Conservation (phyloP, 35 echinoderm and acorn worm genomes). For the Apostichopus parvimensis region DNA sequence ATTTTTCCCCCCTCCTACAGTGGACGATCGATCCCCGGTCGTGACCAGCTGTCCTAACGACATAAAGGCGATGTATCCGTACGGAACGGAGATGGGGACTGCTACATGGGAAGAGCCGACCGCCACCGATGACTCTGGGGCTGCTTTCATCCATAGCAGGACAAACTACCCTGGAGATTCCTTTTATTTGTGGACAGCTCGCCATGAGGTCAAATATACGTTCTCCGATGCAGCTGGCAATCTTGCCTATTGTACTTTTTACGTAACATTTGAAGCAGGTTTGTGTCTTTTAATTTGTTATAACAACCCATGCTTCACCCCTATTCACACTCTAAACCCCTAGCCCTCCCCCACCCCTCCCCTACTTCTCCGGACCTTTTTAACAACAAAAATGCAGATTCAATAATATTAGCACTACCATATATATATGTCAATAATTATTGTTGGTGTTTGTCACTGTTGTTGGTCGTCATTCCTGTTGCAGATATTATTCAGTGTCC, state of each 20-base stretch:
- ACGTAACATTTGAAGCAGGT: constrained; percentile 41
- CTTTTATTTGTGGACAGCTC: constrained; percentile 21
- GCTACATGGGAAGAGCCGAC: constrained; percentile 28
- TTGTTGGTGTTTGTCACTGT: too few relatives aligned
- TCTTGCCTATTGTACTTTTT: constrained; percentile 32
- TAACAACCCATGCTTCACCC: too few relatives aligned
- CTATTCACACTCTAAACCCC: too few relatives aligned
- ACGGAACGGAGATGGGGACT: background rate
- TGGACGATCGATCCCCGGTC: background rate
- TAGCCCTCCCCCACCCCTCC: background rate
- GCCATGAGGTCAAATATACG: constrained; percentile 7
- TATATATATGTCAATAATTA: too few relatives aligned
- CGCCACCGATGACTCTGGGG: constrained; percentile 27
- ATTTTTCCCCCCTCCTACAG: background rate
- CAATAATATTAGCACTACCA: too few relatives aligned
- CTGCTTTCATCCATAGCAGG: constrained; percentile 12
- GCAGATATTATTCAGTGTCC: too few relatives aligned
- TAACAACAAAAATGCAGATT: too few relatives aligned
- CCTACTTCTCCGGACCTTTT: background rate
- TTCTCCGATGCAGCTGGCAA: constrained; percentile 35
- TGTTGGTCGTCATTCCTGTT: too few relatives aligned
- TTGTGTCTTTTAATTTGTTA: background rate
- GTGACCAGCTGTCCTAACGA: constrained; percentile 22
- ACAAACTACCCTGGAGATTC: background rate
- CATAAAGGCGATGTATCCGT: background rate